Conservation (phyloP, 1,140 invertebrate genomes). For the Lepeophtheirus salmonis region DNA sequence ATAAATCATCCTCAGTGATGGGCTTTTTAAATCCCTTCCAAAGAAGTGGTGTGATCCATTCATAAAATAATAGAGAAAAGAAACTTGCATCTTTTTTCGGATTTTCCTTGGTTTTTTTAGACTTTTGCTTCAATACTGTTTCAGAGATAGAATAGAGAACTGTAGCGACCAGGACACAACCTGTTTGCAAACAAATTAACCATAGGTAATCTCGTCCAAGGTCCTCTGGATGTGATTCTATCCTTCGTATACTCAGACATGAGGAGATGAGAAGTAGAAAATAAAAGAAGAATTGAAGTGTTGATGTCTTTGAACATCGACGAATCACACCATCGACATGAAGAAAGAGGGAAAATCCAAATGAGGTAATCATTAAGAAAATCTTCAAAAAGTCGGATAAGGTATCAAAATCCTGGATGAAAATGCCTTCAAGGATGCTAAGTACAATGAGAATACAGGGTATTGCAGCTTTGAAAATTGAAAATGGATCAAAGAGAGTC, state of each 20-base stretch:
- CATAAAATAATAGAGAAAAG: slow-evolving; percentile 65
- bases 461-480: not conserved
- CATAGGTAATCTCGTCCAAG: not conserved
- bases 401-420: not conserved
- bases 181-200: not conserved
- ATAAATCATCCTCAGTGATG: slow-evolving; percentile 59
- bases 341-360: not conserved
- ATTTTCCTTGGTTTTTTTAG: not conserved
- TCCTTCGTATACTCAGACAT: not conserved
- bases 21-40: slow-evolving; percentile 62
- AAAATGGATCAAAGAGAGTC: not conserved
- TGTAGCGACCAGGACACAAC: not conserved
- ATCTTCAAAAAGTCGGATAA: slow-evolving; percentile 1
- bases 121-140: not conserved
- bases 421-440: not conserved
- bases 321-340: not conserved
- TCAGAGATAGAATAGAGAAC: not conserved
- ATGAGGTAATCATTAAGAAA: not conserved
- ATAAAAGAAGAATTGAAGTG: not conserved
- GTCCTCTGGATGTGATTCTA: not conserved
- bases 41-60: slow-evolving; percentile 73
- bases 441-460: not conserved
- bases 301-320: not conserved
- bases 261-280: not conserved
- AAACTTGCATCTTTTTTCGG: slow-evolving; percentile 42